Conservation (phyloP, 64 coral and sea anemone species). For the Montipora efflorescens region DNA sequence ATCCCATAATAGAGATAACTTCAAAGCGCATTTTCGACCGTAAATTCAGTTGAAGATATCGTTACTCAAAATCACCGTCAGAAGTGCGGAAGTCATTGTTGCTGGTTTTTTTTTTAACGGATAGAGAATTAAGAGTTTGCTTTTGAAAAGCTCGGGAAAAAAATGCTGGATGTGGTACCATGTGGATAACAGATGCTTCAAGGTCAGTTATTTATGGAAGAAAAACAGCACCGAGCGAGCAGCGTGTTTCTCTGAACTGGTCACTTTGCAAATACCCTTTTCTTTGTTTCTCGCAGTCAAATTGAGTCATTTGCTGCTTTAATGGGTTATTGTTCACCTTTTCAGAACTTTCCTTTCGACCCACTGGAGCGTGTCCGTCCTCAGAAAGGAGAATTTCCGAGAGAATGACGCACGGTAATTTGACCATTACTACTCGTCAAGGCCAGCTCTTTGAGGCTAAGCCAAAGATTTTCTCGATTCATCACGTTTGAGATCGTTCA, state of each 20-base stretch:
- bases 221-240: background rate
- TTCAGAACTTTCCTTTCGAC: conserved; percentile 12
- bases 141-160: too few species aligned
- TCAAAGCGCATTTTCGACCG: background rate
- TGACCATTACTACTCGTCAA: too few species aligned
- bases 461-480: background rate
- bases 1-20: background rate
- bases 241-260: conserved; percentile 16
- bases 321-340: background rate
- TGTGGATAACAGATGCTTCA: conserved; percentile 43
- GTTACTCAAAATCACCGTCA: too few species aligned
- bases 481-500: background rate
- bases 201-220: background rate
- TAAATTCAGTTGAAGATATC: background rate
- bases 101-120: too few species aligned
- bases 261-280: background rate
- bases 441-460: background rate
- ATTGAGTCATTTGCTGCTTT: background rate
- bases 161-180: background rate
- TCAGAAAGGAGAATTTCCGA: too few species aligned
- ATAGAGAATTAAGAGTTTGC: too few species aligned
- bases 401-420: background rate
- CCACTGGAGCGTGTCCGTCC: background rate
- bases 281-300: conserved; percentile 24
- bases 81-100: too few species aligned